Conservation (phyloP, 2,797 vertebrate species). For the Thaleichthys pacificus region DNA sequence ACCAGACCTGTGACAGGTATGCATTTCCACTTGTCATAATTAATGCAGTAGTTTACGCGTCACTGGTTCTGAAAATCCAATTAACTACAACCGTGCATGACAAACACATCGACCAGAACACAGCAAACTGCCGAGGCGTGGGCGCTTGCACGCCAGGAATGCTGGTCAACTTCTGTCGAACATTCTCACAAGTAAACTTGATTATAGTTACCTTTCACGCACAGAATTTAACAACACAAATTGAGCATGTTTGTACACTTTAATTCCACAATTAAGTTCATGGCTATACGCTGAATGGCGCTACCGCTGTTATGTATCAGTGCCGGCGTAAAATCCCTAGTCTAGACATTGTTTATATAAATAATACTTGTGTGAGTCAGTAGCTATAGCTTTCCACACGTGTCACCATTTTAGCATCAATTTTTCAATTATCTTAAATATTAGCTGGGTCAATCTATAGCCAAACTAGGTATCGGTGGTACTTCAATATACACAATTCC, state of each 20-base stretch:
- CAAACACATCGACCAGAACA: neutral
- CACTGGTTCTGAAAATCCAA: slow-evolving; percentile 37
- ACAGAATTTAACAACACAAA: neutral
- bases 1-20: neutral
- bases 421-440: neutral
- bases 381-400: slow-evolving; percentile 1
- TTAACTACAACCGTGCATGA: slow-evolving; percentile 53
- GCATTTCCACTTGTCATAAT: slow-evolving; percentile 49
- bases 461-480: slow-evolving; percentile 13
- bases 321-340: slow-evolving; percentile 20
- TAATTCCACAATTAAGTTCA: slow-evolving; percentile 20
- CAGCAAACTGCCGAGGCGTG: slow-evolving; percentile 4
- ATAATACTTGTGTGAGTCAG: slow-evolving; percentile 24
- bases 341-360: slow-evolving; percentile 35
- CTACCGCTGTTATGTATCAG: slow-evolving; percentile 11
- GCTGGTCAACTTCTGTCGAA: neutral
- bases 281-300: neutral
- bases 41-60: slow-evolving; percentile 47
- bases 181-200: neutral
- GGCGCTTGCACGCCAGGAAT: neutral
- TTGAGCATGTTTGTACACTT: slow-evolving; percentile 19
- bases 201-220: no score
- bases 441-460: slow-evolving; percentile 29
- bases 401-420: slow-evolving; percentile 9
- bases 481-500: slow-evolving; percentile 18